Conservation (phyloP, 2,888 invertebrate genomes). For the Machimus rusticus region DNA sequence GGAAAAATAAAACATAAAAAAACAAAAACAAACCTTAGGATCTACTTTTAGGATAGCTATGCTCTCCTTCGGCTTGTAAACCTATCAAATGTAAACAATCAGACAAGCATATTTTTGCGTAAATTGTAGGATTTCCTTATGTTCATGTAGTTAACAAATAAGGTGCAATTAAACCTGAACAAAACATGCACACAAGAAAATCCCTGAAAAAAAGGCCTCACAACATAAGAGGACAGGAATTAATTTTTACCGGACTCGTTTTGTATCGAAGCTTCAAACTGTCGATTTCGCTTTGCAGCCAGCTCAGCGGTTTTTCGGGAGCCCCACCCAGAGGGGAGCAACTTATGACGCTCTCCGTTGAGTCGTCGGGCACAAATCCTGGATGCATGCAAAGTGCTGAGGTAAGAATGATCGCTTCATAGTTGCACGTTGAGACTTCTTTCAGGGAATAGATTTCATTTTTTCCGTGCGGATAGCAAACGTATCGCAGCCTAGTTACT, state of each 20-base stretch:
- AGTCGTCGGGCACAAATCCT: slow-evolving; percentile 80
- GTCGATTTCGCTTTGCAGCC: slow-evolving; percentile 76
- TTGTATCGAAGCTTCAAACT: slow-evolving; percentile 74
- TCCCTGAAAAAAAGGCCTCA: slow-evolving; percentile 35
- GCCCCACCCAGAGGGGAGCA: slow-evolving; percentile 74
- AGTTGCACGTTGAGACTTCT: slow-evolving; percentile 93
- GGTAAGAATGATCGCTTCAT: slow-evolving; percentile 89
- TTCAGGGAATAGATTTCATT: slow-evolving; percentile 93
- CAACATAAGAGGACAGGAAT: not conserved
- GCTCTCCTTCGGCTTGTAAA: slow-evolving; percentile 65
- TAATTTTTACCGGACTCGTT: slow-evolving; percentile 64
- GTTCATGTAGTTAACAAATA: too few species aligned
- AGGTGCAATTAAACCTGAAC: slow-evolving; percentile 28
- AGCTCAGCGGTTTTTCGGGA: slow-evolving; percentile 75
- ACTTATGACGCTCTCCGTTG: slow-evolving; percentile 78
- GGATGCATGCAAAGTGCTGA: slow-evolving; percentile 89
- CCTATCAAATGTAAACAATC: slow-evolving; percentile 50
- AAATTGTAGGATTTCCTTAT: not conserved
- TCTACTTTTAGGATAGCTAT: slow-evolving; percentile 68
- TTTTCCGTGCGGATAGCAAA: slow-evolving; percentile 87
- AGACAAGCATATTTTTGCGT: slow-evolving; percentile 13
- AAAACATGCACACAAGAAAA: not conserved
- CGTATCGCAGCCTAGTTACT: slow-evolving; percentile 81
- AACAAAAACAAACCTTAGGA: slow-evolving; percentile 56
- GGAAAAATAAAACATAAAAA: slow-evolving; percentile 6